phyloP scores from a whole-genome alignment of 2,888 invertebrate genomes.

The Eupithecia abbreviata region DNA sequence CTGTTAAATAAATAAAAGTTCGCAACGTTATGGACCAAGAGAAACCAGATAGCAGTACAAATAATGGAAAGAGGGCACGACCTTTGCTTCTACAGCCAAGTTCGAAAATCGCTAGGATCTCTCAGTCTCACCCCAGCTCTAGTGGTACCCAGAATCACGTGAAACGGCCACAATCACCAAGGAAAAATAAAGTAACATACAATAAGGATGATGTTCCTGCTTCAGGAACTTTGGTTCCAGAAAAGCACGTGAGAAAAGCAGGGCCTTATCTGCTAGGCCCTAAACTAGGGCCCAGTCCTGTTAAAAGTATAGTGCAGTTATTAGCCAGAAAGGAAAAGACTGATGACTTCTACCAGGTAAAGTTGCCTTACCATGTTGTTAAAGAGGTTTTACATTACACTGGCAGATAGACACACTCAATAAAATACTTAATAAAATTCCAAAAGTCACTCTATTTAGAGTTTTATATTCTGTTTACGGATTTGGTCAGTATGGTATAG shows the following conservation, averaged over 20 bases:
- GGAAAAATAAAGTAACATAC: constrained; percentile 62
- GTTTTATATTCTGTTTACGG: background rate
- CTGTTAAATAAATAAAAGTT: constrained; percentile 16
- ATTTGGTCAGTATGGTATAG: background rate
- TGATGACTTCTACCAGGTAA: constrained; percentile 86
- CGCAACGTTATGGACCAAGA: constrained; percentile 72
- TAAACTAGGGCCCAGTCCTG: constrained; percentile 88
- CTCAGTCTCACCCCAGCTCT: constrained; percentile 65
- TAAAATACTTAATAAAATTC: background rate
- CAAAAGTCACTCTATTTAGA: background rate
- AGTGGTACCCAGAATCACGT: constrained; percentile 65
- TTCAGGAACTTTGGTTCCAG: constrained; percentile 80
- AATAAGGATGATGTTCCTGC: constrained; percentile 73
- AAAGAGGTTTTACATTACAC: background rate
- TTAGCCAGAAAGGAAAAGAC: constrained; percentile 88
- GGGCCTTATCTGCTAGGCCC: constrained; percentile 89
- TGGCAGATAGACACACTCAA: background rate
- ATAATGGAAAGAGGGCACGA: constrained; percentile 77
- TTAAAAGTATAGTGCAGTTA: constrained; percentile 90
- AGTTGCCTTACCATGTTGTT: background rate
- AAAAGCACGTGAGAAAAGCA: constrained; percentile 83
- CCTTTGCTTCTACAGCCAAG: constrained; percentile 75
- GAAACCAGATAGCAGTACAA: constrained; percentile 69
- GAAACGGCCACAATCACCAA: constrained; percentile 62
- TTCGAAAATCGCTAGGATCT: constrained; percentile 71